Evolutionary conservation across 2,113 vertebrate genomes (phyloP).

Genomic region (Cyanistes caeruleus): DNA sequence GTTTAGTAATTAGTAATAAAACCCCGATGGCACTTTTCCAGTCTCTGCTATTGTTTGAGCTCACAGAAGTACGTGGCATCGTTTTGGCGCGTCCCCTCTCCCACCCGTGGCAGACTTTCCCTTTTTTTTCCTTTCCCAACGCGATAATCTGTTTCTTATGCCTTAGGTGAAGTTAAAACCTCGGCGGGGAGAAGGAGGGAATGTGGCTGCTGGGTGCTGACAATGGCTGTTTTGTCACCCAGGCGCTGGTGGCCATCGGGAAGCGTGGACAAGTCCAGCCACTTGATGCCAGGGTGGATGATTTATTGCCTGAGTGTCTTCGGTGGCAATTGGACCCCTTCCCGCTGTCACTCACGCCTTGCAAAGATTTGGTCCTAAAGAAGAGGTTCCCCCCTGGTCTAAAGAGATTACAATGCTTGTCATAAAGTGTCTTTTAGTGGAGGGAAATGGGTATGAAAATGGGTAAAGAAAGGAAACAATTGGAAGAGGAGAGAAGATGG

Average conservation of each 20-base stretch:
- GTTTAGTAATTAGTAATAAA: background rate
- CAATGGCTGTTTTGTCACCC: slow-evolving; percentile 91
- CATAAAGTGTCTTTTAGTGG: slow-evolving; percentile 89
- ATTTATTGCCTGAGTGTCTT: slow-evolving; percentile 97
- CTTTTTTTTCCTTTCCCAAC: background rate
- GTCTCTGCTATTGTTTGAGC: background rate
- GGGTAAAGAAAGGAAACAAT: slow-evolving; percentile 86
- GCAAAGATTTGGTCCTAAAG: slow-evolving; percentile 85
- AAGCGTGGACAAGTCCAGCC: slow-evolving; percentile 81
- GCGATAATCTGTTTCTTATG: slow-evolving; percentile 7
- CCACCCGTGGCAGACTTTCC: background rate
- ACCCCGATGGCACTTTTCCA: background rate
- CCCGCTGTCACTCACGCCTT: slow-evolving; percentile 92
- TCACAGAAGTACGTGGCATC: background rate
- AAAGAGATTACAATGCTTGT: slow-evolving; percentile 94
- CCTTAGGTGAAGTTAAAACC: slow-evolving; percentile 73
- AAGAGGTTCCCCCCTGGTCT: slow-evolving; percentile 84
- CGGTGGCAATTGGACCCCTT: slow-evolving; percentile 92
- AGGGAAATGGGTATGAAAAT: slow-evolving; percentile 85
- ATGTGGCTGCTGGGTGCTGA: slow-evolving; percentile 74
- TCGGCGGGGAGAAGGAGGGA: slow-evolving; percentile 70
- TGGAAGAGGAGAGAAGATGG: slow-evolving; percentile 88
- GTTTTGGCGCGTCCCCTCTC: background rate
- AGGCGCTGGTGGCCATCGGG: slow-evolving; percentile 85
- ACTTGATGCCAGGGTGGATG: slow-evolving; percentile 88